phyloP scores from a whole-genome alignment of 2,888 invertebrate genomes.

The Thyatira batis region DNA sequence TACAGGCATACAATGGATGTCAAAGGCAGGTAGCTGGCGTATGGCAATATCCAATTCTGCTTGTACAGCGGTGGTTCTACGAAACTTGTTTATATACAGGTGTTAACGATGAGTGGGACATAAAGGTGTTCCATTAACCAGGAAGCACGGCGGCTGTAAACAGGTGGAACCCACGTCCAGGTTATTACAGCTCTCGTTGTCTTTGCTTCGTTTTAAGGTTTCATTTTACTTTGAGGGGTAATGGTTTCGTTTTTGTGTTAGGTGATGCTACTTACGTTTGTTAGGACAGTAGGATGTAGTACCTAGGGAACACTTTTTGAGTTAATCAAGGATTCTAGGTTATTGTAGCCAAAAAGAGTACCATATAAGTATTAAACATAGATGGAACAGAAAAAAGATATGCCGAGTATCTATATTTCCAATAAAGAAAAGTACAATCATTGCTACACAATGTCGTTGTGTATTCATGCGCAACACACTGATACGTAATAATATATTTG shows the following conservation, averaged over 20 bases:
- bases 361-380: neutral
- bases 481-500: neutral
- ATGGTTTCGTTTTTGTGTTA: neutral
- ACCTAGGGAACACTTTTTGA: neutral
- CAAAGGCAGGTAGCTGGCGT: neutral
- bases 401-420: neutral
- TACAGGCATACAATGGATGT: neutral
- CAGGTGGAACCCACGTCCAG: conserved; percentile 5
- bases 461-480: neutral
- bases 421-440: neutral
- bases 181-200: conserved; percentile 4
- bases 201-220: neutral
- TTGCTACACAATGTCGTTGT: neutral
- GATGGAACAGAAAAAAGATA: neutral
- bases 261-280: neutral
- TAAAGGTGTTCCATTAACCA: conserved; percentile 26
- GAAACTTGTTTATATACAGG: conserved; percentile 7
- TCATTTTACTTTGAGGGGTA: neutral
- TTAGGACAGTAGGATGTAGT: neutral
- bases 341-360: no score
- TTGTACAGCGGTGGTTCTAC: conserved; percentile 3
- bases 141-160: conserved; percentile 15
- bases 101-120: conserved; percentile 27
- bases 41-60: conserved; percentile 2
- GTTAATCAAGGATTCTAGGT: no score